Base-by-base conservation (phyloP, 2,888 invertebrate genomes). In the Monoplex corrugatus region DNA sequence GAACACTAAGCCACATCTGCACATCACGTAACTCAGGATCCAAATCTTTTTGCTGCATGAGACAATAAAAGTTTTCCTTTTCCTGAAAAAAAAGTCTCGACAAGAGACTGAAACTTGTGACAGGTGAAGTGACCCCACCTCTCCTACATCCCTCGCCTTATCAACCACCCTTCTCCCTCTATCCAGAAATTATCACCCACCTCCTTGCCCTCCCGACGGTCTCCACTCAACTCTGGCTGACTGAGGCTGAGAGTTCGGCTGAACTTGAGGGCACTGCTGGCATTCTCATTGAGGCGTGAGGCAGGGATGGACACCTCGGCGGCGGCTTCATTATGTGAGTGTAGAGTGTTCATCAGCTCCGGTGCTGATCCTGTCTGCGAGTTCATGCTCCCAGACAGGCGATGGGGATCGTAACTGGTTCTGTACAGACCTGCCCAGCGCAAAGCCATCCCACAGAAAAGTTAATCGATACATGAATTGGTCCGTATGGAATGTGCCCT, bases 371-470 rank as follows among this genome's bases (percentile, higher is more conserved):
- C 90, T 75, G 94, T 93, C 44, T 91, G 87, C 6, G 92, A 91
- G 89, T 94, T 94, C 95, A 95, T 94, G 28, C 92, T 92, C 86
- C 94, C 90, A 19, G 93, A 92, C 45, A 95, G 92, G 23, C 91
- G 90, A 83, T 95, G 93, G 0, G 96, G 95, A 82, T 93, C 92
- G 91, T 95, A 95, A 89, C 93, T 94, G 0, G 95, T 96, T 91
- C 93, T 93, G 91, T 95, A 95, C 89, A 95, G 89, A 0, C 95
- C 95, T 84, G 57, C 3, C 8, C 8, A n/a, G n/a, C n/a, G 8
- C n/a, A n/a, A 32, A n/a, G 1, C 3, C 32, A 50, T 50, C 50
- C 13, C n/a, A n/a, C n/a, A n/a, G n/a, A n/a, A n/a, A n/a, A n/a
- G n/a, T n/a, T n/a, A n/a, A n/a, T n/a, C n/a, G n/a, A n/a, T n/a